These are phyloP conservation scores for Lagocephalus sceleratus DNA, from an alignment of 2,797 vertebrate species.

Conservation along the genomic window DNA sequence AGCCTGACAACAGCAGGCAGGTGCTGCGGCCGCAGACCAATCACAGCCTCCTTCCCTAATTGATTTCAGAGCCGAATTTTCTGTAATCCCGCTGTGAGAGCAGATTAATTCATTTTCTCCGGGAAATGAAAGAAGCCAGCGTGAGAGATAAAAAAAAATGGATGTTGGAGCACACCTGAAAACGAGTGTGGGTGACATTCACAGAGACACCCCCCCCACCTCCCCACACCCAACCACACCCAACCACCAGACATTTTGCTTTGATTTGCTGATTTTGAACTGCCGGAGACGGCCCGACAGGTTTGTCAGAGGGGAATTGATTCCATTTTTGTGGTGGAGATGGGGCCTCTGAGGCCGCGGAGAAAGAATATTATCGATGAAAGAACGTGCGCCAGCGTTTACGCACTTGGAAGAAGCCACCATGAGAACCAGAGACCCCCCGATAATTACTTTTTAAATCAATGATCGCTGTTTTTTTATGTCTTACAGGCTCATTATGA, in stretches of 20 bases:
- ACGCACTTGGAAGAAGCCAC: constrained; percentile 20
- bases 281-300: constrained; percentile 38
- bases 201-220: constrained; percentile 13
- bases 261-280: constrained; percentile 53
- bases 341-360: constrained; percentile 43
- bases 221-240: too few relatives aligned
- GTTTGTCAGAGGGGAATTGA: constrained; percentile 48
- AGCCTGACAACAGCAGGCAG: not conserved
- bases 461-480: too few relatives aligned
- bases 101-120: constrained; percentile 63
- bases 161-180: constrained; percentile 64
- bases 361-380: constrained; percentile 45
- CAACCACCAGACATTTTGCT: constrained; percentile 23
- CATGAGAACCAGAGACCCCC: not conserved
- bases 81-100: constrained; percentile 52
- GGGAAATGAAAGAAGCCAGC: constrained; percentile 58
- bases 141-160: constrained; percentile 57
- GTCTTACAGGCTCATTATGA: too few relatives aligned
- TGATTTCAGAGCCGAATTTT: constrained; percentile 62
- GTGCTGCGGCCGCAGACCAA: too few relatives aligned
- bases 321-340: constrained; percentile 57
- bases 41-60: constrained; percentile 48
- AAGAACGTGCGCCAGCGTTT: constrained; percentile 25
- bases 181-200: constrained; percentile 43
- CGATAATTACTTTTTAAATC: too few relatives aligned